Conservation (phyloP, 2,888 invertebrate genomes). For the Chloroclysta siterata region DNA sequence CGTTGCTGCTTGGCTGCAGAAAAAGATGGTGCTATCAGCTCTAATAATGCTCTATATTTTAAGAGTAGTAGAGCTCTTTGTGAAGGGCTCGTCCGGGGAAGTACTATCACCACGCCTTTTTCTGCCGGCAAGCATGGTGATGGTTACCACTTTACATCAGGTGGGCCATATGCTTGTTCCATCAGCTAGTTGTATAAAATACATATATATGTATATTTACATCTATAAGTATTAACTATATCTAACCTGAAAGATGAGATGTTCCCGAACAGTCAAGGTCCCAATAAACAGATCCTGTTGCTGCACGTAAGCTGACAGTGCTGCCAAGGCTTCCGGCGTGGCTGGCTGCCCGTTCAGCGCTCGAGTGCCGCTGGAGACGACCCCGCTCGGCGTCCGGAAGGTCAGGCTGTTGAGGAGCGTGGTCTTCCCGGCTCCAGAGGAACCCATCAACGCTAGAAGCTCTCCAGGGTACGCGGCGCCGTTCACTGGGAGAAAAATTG, state of each 20-base stretch:
- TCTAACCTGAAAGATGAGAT: constrained; percentile 94
- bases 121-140: no score
- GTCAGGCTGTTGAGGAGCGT: constrained; percentile 96
- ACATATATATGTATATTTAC: no score
- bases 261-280: constrained; percentile 94
- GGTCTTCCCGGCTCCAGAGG: constrained; percentile 97
- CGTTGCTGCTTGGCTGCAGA: no score
- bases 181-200: no score
- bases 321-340: constrained; percentile 88
- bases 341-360: constrained; percentile 91
- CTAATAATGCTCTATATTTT: no score
- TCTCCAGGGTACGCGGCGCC: constrained; percentile 95
- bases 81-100: no score
- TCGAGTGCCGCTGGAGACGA: constrained; percentile 86
- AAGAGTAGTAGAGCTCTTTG: no score
- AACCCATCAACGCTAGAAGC: constrained; percentile 94
- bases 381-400: constrained; percentile 89
- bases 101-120: no score
- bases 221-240: no score
- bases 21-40: no score
- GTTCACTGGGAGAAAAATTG: constrained; percentile 83
- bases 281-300: constrained; percentile 97
- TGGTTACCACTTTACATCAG: no score
- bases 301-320: constrained; percentile 95
- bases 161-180: no score